A percentile compares a stretch with the other conserved stretches of the same genome.
These are phyloP conservation scores for Pharmacophagus antenor DNA, from an alignment of 2,888 invertebrate genomes.

Conservation along the genomic window DNA sequence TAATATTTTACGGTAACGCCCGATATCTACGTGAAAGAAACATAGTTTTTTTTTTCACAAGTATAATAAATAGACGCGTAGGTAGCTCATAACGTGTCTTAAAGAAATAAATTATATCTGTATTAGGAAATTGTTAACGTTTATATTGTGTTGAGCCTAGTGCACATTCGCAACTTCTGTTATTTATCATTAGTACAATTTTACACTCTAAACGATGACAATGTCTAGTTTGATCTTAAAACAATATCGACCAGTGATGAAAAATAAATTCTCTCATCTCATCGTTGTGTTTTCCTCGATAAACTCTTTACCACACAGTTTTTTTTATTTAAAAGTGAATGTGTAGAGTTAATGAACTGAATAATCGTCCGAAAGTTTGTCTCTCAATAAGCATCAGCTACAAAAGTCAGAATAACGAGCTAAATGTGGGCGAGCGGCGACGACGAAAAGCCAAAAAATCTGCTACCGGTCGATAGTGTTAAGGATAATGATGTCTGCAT, in stretches of 20 bases:
- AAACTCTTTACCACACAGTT: no score
- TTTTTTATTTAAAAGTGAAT: no score
- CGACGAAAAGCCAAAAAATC: no score
- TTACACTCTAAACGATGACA: neutral
- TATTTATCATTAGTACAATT: neutral
- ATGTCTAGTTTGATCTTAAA: neutral
- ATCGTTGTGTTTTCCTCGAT: no score
- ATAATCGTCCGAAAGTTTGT: no score
- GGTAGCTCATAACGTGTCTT: constrained; percentile 17
- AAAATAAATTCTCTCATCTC: no score
- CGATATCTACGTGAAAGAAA: constrained; percentile 7
- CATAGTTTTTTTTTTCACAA: neutral
- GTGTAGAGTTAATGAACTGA: no score
- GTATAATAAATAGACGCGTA: constrained; percentile 6
- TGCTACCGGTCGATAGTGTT: no score
- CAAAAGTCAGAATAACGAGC: no score
- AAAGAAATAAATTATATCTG: constrained; percentile 19
- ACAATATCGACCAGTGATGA: neutral
- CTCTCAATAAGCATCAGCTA: no score
- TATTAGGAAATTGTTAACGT: constrained; percentile 18
- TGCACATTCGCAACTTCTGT: neutral
- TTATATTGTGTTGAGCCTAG: constrained; percentile 2
- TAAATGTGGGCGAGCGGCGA: no score
- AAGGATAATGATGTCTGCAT: no score
- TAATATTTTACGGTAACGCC: constrained; percentile 6